phyloP scores from a whole-genome alignment of 2,888 invertebrate genomes.

The Chaetogeoica ovagalla region DNA sequence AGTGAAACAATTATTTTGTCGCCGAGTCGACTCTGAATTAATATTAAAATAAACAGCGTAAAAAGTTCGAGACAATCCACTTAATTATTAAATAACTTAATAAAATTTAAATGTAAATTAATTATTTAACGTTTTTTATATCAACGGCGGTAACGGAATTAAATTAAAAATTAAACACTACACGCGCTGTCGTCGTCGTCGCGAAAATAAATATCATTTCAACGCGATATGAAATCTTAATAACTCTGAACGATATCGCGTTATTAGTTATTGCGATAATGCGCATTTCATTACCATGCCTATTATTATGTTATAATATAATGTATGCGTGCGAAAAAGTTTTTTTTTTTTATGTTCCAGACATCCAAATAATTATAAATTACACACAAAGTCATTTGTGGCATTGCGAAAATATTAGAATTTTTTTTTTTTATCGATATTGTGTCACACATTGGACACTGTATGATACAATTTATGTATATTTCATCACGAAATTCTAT shows the following conservation, averaged over 20 bases:
- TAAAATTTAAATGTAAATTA: conserved; percentile 46
- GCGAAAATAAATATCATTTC: conserved; percentile 10
- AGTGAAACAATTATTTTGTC: conserved; percentile 43
- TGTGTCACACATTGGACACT: too few relatives aligned
- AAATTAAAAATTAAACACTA: conserved; percentile 28
- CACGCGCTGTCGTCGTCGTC: neutral
- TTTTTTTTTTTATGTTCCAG: too few relatives aligned
- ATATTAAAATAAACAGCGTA: conserved; percentile 36
- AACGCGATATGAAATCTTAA: conserved; percentile 7
- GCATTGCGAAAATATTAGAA: too few relatives aligned
- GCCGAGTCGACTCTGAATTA: conserved; percentile 32
- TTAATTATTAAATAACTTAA: conserved; percentile 44
- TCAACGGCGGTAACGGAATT: conserved; percentile 10
- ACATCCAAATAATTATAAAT: too few relatives aligned
- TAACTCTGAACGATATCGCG: neutral
- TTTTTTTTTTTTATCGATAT: too few relatives aligned
- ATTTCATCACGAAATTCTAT: too few relatives aligned
- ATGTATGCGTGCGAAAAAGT: too few relatives aligned
- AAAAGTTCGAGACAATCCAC: conserved; percentile 43
- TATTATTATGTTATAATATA: too few relatives aligned
- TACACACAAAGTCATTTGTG: too few relatives aligned
- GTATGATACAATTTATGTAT: too few relatives aligned
- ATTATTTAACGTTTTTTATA: conserved; percentile 36
- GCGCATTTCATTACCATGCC: neutral
- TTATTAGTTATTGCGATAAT: neutral